Base-by-base conservation (phyloP, 1,140 invertebrate species). In the Drosophila funebris region DNA sequence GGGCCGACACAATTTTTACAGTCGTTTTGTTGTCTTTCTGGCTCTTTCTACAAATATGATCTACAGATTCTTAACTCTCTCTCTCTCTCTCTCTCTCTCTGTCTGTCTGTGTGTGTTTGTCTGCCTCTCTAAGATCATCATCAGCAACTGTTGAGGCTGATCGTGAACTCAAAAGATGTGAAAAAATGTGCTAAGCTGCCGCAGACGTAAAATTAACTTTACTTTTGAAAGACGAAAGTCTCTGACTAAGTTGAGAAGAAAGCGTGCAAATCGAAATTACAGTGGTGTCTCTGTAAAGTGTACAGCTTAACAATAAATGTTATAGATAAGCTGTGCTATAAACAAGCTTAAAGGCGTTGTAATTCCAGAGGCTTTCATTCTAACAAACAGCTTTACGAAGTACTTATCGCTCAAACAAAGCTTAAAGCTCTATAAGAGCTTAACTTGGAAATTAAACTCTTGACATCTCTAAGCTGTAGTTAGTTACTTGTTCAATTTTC, bases 121-220 rank as follows among this genome's bases (percentile, higher is more conserved):
- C 41, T 33, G 22, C 6, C 48, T 43, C 14, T 18, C 9, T 4
- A 24, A 14, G 57, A 36, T 63, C 39, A 53, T 46, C 4, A 54
- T 46, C 52, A 36, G 27, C 53, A 18, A 43, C 58, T 53, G 11
- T 53, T 50, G 37, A 20, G 58, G 33, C 76, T 83, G 77, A 80
- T 80, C 81, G 76, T 84, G 73, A 84, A 80, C 81, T 84, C 76
- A 72, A 84, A 85, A 73, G 54, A 76, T 80, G 71, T 85, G 54
- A 57, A 84, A 84, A 84, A 81, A 85, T 87, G 73, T 85, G 82
- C 75, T 81, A 81, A 85, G 71, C 77, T 66, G 66, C 68, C 63
- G 39, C 66, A 37, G 52, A 24, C 27, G 43, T 41, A 73, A 63
- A 73, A 76, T 68, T 68, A 29, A 27, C 31, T 33, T 43, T 71